These are phyloP conservation scores for Leuciscus waleckii DNA, from an alignment of 2,797 vertebrate genomes.

Conservation along the genomic window DNA sequence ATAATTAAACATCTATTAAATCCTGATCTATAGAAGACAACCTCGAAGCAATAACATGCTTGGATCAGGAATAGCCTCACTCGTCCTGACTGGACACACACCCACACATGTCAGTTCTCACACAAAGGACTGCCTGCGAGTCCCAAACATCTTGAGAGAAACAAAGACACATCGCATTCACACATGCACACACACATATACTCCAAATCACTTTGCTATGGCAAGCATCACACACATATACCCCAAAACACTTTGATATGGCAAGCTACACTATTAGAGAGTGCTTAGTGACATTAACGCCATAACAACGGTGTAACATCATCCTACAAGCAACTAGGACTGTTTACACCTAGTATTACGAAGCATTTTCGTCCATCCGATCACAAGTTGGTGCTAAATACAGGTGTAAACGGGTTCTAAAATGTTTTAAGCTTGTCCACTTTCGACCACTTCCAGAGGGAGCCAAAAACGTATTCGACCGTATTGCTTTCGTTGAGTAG, in stretches of 20 bases:
- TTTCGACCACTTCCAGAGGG: too few relatives aligned
- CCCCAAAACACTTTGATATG: neutral
- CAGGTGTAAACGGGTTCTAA: neutral
- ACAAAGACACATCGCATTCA: slow-evolving; percentile 36
- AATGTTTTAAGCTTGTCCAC: neutral
- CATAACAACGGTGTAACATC: neutral
- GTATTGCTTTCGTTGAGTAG: too few relatives aligned
- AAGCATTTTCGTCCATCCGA: neutral
- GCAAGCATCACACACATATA: neutral
- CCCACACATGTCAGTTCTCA: slow-evolving; percentile 22
- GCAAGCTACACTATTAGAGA: neutral
- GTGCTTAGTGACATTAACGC: neutral
- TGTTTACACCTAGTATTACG: neutral
- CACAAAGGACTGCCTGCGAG: slow-evolving; percentile 48
- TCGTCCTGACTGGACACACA: neutral
- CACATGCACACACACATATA: neutral
- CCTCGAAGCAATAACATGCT: neutral
- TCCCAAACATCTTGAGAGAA: slow-evolving; percentile 20
- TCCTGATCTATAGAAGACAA: neutral
- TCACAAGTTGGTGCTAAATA: neutral
- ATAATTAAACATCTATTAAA: neutral
- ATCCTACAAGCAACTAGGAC: neutral
- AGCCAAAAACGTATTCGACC: too few relatives aligned
- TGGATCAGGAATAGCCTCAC: neutral
- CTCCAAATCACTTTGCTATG: neutral